A percentile compares a stretch with the other conserved stretches of the same genome.
These are phyloP conservation scores for Anguilla megastoma DNA, from an alignment of 2,797 vertebrate species.

Conservation along the genomic window DNA sequence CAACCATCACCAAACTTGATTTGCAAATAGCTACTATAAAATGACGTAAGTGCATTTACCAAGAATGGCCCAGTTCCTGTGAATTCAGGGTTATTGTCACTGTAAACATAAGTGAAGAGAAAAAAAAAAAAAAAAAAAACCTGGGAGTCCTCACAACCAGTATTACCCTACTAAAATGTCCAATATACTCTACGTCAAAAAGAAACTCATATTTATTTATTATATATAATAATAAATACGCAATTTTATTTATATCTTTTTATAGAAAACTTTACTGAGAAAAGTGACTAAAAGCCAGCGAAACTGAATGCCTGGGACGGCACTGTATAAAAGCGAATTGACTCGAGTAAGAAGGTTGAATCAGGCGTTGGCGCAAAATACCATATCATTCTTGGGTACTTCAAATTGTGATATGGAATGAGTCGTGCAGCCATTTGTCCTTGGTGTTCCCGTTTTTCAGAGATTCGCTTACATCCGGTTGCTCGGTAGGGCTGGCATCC, in stretches of 20 bases:
- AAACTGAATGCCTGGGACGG: conserved; percentile 51
- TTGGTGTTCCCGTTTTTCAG: conserved; percentile 66
- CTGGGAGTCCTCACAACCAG: conserved; percentile 24
- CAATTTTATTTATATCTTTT: conserved; percentile 68
- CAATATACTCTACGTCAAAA: conserved; percentile 40
- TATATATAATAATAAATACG: conserved; percentile 80
- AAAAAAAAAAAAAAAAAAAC: conserved; percentile 50
- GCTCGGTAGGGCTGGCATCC: conserved; percentile 73
- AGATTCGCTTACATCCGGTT: conserved; percentile 58
- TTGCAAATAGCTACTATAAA: not conserved
- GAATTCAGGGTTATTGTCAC: conserved; percentile 27
- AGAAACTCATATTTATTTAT: conserved; percentile 43
- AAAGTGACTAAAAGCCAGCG: conserved; percentile 39
- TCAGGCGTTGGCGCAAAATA: conserved; percentile 36
- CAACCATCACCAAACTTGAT: not conserved
- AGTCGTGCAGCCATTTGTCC: conserved; percentile 75
- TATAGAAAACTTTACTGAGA: conserved; percentile 56
- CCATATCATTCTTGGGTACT: conserved; percentile 46
- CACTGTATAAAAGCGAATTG: conserved; percentile 52
- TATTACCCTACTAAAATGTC: conserved; percentile 21
- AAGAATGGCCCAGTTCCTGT: conserved; percentile 9
- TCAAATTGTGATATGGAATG: conserved; percentile 76
- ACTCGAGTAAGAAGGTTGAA: conserved; percentile 39
- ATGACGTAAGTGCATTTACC: conserved; percentile 1
- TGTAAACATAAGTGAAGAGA: conserved; percentile 46